Base-by-base conservation (phyloP, 2,888 invertebrate genomes). In the Exephanes ischioxanthus region DNA sequence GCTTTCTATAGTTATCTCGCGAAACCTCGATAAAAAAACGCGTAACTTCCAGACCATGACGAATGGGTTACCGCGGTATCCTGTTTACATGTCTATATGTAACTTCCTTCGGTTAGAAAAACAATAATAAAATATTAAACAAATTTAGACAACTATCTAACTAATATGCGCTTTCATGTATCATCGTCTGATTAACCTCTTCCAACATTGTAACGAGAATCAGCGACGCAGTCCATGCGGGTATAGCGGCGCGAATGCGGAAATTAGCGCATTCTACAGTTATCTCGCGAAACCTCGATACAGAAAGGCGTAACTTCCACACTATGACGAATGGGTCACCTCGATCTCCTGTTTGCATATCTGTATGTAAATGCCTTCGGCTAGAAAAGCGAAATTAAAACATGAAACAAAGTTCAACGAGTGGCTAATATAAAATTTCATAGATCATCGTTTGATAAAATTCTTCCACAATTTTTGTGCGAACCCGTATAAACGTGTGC, bases 241-340 rank as follows among this genome's bases (percentile, higher is more conserved):
- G 33, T 33, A 6, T 33, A 75, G 58, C 73, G 80, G 73, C 73
- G 73, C 58, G n/a, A 16, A 53, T 71, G 33, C n/a, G 6, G 6
- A 66, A 5, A 66, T 33, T 37, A 33, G 2, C n/a, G 33, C 51
- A 3, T 30, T 19, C 41, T 19, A 37, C 41, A 45, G 11, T 67
- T 19, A n/a, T 19, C 19, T 67, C 19, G 67, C 4, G 11, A 41
- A 14, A 45, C 41, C 19, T 53, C 19, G 19, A 58, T 78, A 30
- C 7, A n/a, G 55, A n/a, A 16, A 4, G 22, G 53, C 68, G 7
- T 6, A 53, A 19, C 53, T 19, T 53, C 53, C n/a, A 53, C 7
- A n/a, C 6, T 33, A 33, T 33, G 33, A 33, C 33, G 33, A 33
- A 33, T 33, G 6, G 33, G 6, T 33, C 5, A 33, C 33, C 33